Evolutionary conservation across 37 sponge, comb jelly and placozoan species (phyloP), one percentile per base, ranked within the genome.

Genomic region (Eunapius fragilis): DNA sequence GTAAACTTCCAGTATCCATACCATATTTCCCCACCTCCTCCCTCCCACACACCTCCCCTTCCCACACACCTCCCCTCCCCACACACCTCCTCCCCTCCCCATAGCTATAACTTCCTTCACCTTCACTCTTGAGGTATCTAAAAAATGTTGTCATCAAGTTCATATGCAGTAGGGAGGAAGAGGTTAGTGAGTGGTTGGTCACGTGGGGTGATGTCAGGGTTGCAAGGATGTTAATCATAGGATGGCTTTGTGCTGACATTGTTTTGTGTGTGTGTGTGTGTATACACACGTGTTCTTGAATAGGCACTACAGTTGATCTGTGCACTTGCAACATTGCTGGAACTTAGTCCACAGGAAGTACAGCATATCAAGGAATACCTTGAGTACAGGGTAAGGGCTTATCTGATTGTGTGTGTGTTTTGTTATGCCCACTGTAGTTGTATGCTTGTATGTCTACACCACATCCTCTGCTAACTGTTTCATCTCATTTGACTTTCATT

Each of bases 81-180:
- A 35, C 37, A 25, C 10, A 31, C 23, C 37, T 77, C 37, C 32
- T 34, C 25, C 13, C 11, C 38, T 36, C 14, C 35, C 41, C 41
- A 3, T 6, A 41, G 41, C 6, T 9, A 0, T n/a, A 23, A 69
- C 72, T 31, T 71, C 72, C 30, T 73, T 37, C 17, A 83, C 74
- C 2, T 31, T 10, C 58, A 13, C 25, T 25, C 68, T 9, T 25
- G 24, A 88, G 88, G 68, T 91, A 91, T 50, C 77, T 93, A 36
- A 93, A 93, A 67, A 80, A 93, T 90, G 94, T 93, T 9, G 82
- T 93, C 22, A 70, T 93, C 24, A 84, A 84, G 37, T 93, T 89
- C 72, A 87, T 93, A 48, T 90, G 94, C 70, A 87, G 91, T 32
- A 75, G 80, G 73, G 94, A 86, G 19, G 91, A 90, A 48, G 94